These are phyloP conservation scores for Drosophila robusta DNA, from an alignment of 2,888 invertebrate species.

Conservation along the genomic window DNA sequence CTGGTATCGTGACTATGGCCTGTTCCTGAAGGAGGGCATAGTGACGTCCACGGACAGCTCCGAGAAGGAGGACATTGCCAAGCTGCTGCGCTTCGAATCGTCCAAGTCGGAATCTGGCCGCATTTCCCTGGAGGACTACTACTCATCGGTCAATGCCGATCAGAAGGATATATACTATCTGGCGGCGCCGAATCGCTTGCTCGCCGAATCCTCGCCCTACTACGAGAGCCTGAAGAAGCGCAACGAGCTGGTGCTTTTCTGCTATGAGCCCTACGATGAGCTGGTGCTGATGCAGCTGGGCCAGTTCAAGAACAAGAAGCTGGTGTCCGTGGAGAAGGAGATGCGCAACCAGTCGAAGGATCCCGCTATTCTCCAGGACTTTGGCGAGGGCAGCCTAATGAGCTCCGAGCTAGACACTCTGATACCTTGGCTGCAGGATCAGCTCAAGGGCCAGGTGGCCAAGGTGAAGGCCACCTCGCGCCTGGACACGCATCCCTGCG, in stretches of 20 bases:
- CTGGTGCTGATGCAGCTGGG: conserved; percentile 95
- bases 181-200: conserved; percentile 95
- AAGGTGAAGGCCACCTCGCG: conserved; percentile 93
- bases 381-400: conserved; percentile 89
- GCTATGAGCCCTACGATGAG: conserved; percentile 99
- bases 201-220: conserved; percentile 98
- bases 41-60: conserved; percentile 92
- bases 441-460: conserved; percentile 91
- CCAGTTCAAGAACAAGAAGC: conserved; percentile 89
- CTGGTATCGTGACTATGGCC: conserved; percentile 96
- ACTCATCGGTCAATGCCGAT: conserved; percentile 88
- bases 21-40: conserved; percentile 98
- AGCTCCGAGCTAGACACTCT: conserved; percentile 92
- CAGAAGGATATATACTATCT: conserved; percentile 96
- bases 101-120: conserved; percentile 89
- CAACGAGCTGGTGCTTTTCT: conserved; percentile 96
- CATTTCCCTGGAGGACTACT: conserved; percentile 93
- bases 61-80: conserved; percentile 96
- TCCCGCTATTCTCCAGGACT: conserved; percentile 87
- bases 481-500: conserved; percentile 96
- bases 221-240: conserved; percentile 95
- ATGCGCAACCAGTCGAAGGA: conserved; percentile 90
- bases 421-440: conserved; percentile 91
- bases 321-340: conserved; percentile 97
- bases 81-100: conserved; percentile 96